Conservation (phyloP, 1,140 invertebrate species). For the Heterodera carotae region DNA sequence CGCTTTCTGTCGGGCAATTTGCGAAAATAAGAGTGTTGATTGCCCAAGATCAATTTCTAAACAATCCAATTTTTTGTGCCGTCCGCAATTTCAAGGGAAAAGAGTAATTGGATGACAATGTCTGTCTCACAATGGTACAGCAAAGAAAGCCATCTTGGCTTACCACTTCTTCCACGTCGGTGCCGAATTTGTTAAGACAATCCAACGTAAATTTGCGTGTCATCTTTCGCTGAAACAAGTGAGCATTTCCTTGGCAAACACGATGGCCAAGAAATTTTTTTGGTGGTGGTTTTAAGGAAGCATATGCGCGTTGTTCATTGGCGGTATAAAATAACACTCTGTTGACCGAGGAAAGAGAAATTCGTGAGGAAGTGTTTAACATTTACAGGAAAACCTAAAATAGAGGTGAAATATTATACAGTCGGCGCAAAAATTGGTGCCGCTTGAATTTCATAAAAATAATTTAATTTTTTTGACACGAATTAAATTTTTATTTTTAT, state of each 20-base stretch:
- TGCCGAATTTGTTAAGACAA: neutral
- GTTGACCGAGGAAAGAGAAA: neutral
- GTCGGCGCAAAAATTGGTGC: no score
- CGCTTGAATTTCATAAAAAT: no score
- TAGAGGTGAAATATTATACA: no score
- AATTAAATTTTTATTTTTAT: no score
- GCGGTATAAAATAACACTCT: neutral
- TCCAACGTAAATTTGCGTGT: neutral
- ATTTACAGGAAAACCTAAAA: neutral
- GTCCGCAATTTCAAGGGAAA: no score
- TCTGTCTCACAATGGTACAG: no score
- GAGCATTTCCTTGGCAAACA: neutral
- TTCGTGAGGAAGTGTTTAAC: neutral
- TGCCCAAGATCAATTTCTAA: conserved; percentile 37
- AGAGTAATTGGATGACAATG: no score
- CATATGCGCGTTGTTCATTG: neutral
- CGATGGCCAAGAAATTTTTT: conserved; percentile 3
- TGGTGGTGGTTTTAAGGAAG: neutral
- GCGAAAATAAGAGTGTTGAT: conserved; percentile 23
- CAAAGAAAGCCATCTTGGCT: no score
- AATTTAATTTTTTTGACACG: no score
- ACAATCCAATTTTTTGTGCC: neutral
- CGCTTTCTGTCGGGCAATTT: conserved; percentile 50
- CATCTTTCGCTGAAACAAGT: neutral
- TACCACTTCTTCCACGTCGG: neutral